Percentiles rank a stretch among this genome's conserved stretches.
Conservation (phyloP, 2,797 vertebrate species). For the Poliocrania exsul region DNA sequence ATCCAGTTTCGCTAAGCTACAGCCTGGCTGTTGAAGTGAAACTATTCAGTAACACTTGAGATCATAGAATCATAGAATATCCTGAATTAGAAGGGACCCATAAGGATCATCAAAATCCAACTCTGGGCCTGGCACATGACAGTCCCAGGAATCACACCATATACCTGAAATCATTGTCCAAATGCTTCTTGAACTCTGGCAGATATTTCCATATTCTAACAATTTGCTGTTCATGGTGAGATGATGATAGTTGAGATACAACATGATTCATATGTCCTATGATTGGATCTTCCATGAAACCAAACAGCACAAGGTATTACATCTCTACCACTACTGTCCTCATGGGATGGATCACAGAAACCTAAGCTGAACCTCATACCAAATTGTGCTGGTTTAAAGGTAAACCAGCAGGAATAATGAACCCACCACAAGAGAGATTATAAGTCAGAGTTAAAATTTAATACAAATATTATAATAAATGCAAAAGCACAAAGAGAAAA, state of each 20-base stretch:
- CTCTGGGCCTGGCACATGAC: neutral
- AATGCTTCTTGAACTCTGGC: neutral
- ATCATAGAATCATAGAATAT: neutral
- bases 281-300: neutral
- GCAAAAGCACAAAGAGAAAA: no score
- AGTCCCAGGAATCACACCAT: neutral
- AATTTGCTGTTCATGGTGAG: neutral
- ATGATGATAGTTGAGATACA: neutral
- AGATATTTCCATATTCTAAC: neutral
- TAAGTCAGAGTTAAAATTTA: no score
- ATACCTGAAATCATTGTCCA: neutral
- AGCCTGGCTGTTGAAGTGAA: neutral
- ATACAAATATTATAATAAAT: no score
- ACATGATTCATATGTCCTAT: neutral
- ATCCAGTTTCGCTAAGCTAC: neutral
- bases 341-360: neutral
- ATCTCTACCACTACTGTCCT: neutral
- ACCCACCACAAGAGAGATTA: no score
- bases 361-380: neutral
- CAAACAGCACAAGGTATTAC: neutral
- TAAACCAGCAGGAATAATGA: no score
- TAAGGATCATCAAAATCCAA: neutral
- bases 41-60: neutral
- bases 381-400: neutral
- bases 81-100: neutral